phyloP scores from a whole-genome alignment of 2,797 vertebrate species.

The Uromys caudimaculatus region DNA sequence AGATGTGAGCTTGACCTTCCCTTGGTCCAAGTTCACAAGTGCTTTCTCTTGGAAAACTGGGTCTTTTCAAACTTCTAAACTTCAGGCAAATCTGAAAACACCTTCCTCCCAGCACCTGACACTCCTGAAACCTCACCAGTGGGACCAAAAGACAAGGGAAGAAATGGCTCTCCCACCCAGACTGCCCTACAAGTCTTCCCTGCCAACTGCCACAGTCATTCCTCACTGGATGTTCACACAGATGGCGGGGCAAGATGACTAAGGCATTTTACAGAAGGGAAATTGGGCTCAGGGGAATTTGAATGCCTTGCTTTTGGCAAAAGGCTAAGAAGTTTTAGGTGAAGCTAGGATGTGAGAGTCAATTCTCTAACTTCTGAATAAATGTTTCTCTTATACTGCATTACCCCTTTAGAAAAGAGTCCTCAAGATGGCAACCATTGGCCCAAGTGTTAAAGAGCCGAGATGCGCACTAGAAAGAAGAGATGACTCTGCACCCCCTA shows the following conservation, averaged over 20 bases:
- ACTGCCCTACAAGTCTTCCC: neutral
- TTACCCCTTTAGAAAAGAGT: conserved; percentile 40
- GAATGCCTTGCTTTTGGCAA: neutral
- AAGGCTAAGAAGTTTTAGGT: conserved; percentile 36
- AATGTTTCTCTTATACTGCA: neutral
- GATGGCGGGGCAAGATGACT: neutral
- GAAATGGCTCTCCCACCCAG: neutral
- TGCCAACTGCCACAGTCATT: neutral
- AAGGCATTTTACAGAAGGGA: neutral
- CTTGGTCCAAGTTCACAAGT: neutral
- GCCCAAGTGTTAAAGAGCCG: neutral
- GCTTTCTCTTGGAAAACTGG: neutral
- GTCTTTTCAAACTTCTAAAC: conserved; percentile 5
- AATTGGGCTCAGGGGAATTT: neutral
- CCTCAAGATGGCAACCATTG: neutral
- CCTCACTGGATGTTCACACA: neutral
- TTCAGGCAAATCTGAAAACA: neutral
- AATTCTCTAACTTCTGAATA: conserved; percentile 5
- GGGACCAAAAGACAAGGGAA: neutral
- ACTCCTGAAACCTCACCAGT: neutral
- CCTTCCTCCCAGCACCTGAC: neutral
- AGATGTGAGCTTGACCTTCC: neutral
- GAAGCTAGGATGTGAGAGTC: conserved; percentile 2
- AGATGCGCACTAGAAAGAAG: neutral
- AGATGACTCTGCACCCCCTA: neutral